Evolutionary conservation across 1,140 invertebrate species (phyloP).

Genomic region (Caenorhabditis inopinata): DNA sequence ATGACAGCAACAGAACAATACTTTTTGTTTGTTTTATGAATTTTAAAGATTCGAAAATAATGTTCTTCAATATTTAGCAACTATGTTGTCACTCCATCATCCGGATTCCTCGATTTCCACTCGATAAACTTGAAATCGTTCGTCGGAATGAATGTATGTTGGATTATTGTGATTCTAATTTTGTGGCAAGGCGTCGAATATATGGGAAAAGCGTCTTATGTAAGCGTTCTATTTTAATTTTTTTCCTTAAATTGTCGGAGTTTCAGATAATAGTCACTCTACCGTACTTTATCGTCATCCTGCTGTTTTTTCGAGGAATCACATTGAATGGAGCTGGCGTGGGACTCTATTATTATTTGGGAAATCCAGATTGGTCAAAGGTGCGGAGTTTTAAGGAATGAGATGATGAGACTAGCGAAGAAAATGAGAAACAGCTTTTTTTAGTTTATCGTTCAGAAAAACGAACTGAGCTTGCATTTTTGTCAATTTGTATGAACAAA

Average conservation of each 20-base stretch:
- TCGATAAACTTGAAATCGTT: neutral
- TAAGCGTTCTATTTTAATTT: neutral
- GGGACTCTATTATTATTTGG: constrained; percentile 74
- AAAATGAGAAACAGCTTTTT: no score
- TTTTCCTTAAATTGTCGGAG: neutral
- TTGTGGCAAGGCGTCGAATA: neutral
- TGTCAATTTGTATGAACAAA: no score
- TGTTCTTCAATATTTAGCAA: neutral
- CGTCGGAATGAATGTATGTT: neutral
- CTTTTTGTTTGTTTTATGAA: neutral
- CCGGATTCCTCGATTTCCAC: neutral
- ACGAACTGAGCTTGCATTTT: no score
- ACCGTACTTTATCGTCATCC: constrained; percentile 77
- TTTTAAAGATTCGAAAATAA: neutral
- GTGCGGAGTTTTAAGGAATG: no score
- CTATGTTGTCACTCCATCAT: neutral
- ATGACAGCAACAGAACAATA: neutral
- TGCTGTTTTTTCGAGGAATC: constrained; percentile 75
- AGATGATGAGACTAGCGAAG: no score
- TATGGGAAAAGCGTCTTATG: constrained; percentile 23
- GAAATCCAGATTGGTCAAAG: constrained; percentile 67
- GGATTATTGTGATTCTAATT: neutral
- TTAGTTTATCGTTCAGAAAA: no score
- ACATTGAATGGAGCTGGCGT: constrained; percentile 76
- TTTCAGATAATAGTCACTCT: constrained; percentile 71